Percentiles rank a stretch among this genome's conserved stretches.
Conservation (phyloP, 2,113 vertebrate species). For the rabbit (Oryctolagus cuniculus) region mOryCun1.1 NC_091438.1:64273501-64274000, state of each 20-base stretch:
- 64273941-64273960: conserved; percentile 41
- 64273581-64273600: not conserved
- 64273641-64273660: not conserved
- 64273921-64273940: conserved; percentile 17
- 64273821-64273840: not conserved
- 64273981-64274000: conserved; percentile 55
- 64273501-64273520: not conserved
- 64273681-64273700: not conserved
- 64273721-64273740: not conserved
- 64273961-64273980: conserved; percentile 48
- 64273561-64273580: not conserved
- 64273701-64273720: not conserved
- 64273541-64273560: conserved; percentile 17
- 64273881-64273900: not conserved
- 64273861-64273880: not conserved
- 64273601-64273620: not conserved
- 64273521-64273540: not conserved
- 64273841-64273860: not conserved
- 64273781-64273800: not conserved
- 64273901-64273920: conserved; percentile 43
- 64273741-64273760: not conserved
- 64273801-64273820: not conserved
- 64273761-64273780: not conserved
- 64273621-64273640: not conserved
- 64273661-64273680: not conserved